Evolutionary conservation across 2,888 invertebrate species (phyloP), one percentile per base, ranked within the genome.

Genomic region (Epirrhoe tristata): DNA sequence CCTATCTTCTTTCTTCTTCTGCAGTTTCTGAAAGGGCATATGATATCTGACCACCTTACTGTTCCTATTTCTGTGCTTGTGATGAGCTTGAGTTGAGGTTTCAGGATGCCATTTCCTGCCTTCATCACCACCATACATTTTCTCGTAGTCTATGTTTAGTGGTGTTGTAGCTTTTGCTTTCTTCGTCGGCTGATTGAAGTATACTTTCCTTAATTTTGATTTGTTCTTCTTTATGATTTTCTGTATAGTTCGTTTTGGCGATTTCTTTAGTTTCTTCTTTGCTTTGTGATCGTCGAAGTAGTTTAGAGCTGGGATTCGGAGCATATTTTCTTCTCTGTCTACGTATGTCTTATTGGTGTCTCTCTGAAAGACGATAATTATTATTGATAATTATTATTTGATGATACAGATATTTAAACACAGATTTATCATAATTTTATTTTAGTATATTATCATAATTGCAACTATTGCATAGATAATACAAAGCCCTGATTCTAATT

Each of bases 171-270:
- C 50, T 0, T 86, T 87, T 0, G 87, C 74, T 4, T 60, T 14
- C 12, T 74, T 82, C 0, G 83, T 81, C 31, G 75, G 65, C 48
- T 75, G 70, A 7, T 76, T 76, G 5, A 83, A 69, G 48, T 84
- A 87, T 1, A 85, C 55, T 64, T 84, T 90, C 60, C 79, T 85
- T n/a, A 79, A 72, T 67, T 81, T 88, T 0, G 77, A 71, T 60
- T 70, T 83, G 5, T 85, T 87, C 72, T 87, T 90, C 70, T 88
- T 92, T 72, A 92, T 92, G 6, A 93, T 92, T 77, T 91, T 93
- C 74, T 93, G 93, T 43, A 91, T 83, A 2, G 88, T 91, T 50
- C 90, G 79, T 72, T 82, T 92, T 4, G 90, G 87, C 0, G 80
- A 65, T 66, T 90, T 91, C 69, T 89, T 91, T 1, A 71, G 63